A percentile compares a stretch with the other conserved stretches of the same genome.
These are phyloP conservation scores for Lepidocyrtinus sp. DNA, from an alignment of 2,888 invertebrate species.

Conservation along the genomic window DNA sequence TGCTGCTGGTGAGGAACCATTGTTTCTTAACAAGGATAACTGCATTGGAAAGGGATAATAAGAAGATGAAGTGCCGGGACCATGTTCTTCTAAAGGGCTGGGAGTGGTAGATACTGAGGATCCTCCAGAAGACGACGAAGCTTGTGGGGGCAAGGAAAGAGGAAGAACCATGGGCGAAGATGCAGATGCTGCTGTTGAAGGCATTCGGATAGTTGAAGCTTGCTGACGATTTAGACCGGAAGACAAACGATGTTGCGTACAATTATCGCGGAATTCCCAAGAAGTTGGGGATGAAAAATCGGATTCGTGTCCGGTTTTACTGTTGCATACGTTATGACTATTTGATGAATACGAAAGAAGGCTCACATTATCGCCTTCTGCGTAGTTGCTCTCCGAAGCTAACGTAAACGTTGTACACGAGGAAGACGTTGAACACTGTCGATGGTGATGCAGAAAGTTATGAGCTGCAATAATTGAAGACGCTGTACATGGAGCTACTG, in stretches of 20 bases:
- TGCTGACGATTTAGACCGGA: background rate
- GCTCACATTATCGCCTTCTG: background rate
- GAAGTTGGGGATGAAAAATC: constrained; percentile 68
- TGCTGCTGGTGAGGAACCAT: background rate
- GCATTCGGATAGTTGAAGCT: background rate
- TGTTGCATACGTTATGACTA: constrained; percentile 21
- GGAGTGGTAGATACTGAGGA: constrained; percentile 30
- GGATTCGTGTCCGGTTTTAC: constrained; percentile 69
- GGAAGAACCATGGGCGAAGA: background rate
- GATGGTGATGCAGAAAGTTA: constrained; percentile 5
- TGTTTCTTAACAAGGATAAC: constrained; percentile 26
- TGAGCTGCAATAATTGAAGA: background rate
- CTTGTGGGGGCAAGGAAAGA: background rate
- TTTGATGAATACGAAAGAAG: background rate
- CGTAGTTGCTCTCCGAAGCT: background rate
- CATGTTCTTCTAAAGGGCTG: constrained; percentile 34
- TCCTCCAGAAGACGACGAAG: background rate
- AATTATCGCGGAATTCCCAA: constrained; percentile 64
- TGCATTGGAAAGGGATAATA: constrained; percentile 42
- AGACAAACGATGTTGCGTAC: background rate
- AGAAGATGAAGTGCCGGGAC: background rate
- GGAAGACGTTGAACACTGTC: background rate
- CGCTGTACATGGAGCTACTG: background rate
- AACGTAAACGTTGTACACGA: background rate
- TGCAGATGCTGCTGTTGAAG: background rate